Evolutionary conservation across 2,888 invertebrate species (phyloP).

Genomic region (Ptilodon capucinus): DNA sequence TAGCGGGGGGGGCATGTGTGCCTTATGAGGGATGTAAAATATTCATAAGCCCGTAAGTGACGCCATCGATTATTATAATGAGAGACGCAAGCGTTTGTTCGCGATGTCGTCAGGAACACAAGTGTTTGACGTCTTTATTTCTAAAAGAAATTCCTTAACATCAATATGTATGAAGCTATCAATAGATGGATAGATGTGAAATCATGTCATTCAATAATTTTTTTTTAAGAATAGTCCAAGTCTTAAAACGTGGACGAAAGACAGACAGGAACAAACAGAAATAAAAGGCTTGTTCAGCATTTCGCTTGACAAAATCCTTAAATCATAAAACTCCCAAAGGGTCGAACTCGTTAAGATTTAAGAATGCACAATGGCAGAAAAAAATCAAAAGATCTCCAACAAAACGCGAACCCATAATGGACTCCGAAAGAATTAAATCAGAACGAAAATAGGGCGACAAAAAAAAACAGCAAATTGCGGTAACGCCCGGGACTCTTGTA

Average conservation of each 20-base stretch:
- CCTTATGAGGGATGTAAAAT: slow-evolving; percentile 50
- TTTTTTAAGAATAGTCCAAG: too few relatives aligned
- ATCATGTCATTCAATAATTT: too few relatives aligned
- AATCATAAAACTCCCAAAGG: slow-evolving; percentile 24
- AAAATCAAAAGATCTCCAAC: slow-evolving; percentile 1
- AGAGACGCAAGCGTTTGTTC: slow-evolving; percentile 33
- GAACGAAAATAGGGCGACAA: slow-evolving; percentile 21
- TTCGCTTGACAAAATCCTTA: slow-evolving; percentile 8
- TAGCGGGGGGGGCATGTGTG: slow-evolving; percentile 23
- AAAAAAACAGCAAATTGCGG: slow-evolving; percentile 14
- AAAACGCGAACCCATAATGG: slow-evolving; percentile 6
- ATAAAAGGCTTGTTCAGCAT: background rate
- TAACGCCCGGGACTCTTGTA: slow-evolving; percentile 16
- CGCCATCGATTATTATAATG: slow-evolving; percentile 63
- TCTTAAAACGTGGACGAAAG: too few relatives aligned
- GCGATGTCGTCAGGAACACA: slow-evolving; percentile 31
- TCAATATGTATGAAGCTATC: background rate
- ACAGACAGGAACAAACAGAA: background rate
- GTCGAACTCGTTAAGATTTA: slow-evolving; percentile 17
- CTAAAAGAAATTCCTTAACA: background rate
- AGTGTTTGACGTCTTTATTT: slow-evolving; percentile 18
- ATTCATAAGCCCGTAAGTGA: slow-evolving; percentile 61
- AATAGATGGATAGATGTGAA: too few relatives aligned
- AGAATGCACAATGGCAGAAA: background rate
- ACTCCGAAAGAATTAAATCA: slow-evolving; percentile 24